A percentile compares a stretch with the other conserved stretches of the same genome.
phyloP scores from a whole-genome alignment of 2,797 vertebrate species.

The Sebastes variabilis region DNA sequence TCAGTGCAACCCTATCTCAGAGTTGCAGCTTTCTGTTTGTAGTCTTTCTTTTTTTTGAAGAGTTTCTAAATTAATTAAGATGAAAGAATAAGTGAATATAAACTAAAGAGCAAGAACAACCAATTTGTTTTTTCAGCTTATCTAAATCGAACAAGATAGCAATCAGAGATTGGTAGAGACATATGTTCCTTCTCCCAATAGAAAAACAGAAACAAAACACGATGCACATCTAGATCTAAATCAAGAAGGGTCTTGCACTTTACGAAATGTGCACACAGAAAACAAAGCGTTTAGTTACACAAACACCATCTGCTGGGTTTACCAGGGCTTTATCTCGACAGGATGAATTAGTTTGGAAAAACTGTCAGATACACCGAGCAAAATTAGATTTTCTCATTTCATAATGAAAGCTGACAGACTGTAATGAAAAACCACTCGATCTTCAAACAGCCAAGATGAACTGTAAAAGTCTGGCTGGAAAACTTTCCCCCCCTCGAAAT shows the following conservation, averaged over 20 bases:
- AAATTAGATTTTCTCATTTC: conserved; percentile 79
- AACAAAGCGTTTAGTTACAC: conserved; percentile 72
- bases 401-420: conserved; percentile 80
- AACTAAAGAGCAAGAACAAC: conserved; percentile 6
- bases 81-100: not conserved
- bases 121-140: conserved; percentile 22
- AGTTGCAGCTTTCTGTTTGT: conserved; percentile 22
- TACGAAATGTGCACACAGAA: conserved; percentile 37
- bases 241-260: conserved; percentile 46
- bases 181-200: not conserved
- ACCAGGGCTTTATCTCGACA: conserved; percentile 75
- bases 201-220: conserved; percentile 7
- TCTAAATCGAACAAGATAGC: conserved; percentile 20
- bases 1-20: conserved; percentile 1
- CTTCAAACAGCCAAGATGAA: conserved; percentile 69
- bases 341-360: conserved; percentile 80
- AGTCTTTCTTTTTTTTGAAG: not conserved
- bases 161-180: conserved; percentile 9
- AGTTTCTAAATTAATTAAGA: conserved; percentile 3
- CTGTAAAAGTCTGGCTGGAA: conserved; percentile 55
- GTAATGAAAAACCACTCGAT: conserved; percentile 78
- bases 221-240: conserved; percentile 38
- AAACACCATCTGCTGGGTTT: conserved; percentile 83
- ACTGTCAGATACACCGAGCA: conserved; percentile 76
- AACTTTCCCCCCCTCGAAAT: conserved; percentile 47